Evolutionary conservation across 1,140 invertebrate species (phyloP).

Genomic region (Cydia splendana): DNA sequence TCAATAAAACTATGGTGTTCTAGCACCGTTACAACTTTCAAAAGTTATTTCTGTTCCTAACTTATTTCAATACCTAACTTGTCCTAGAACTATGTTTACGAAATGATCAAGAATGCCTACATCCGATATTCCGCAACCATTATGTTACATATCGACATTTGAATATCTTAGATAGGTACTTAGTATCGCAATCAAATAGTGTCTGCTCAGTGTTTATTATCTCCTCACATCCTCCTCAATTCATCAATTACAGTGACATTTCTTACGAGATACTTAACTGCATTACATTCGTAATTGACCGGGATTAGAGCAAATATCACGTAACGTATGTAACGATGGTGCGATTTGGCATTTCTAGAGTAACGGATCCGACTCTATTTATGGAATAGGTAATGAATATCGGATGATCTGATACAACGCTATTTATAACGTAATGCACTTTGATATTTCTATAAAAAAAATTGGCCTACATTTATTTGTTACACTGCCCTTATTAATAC

Average conservation of each 20-base stretch:
- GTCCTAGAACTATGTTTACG: no score
- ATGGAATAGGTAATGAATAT: neutral
- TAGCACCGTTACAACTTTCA: no score
- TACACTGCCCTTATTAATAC: neutral
- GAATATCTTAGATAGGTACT: neutral
- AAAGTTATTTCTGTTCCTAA: no score
- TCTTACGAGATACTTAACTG: constrained; percentile 1
- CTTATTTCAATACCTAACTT: no score
- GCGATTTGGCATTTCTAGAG: constrained; percentile 17
- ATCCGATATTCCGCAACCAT: no score
- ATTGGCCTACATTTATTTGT: neutral
- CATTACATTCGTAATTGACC: constrained; percentile 2
- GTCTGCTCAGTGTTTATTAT: neutral
- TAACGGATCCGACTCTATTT: neutral
- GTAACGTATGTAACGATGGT: neutral
- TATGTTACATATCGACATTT: neutral
- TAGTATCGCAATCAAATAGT: constrained; percentile 4
- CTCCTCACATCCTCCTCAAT: neutral
- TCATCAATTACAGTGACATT: constrained; percentile 2
- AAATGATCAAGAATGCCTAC: no score
- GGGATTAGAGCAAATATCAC: constrained; percentile 3
- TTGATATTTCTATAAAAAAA: neutral
- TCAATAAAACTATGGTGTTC: no score
- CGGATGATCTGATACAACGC: neutral
- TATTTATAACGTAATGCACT: neutral